phyloP scores from a whole-genome alignment of 1,140 invertebrate species.

The Plutomurus gul region DNA sequence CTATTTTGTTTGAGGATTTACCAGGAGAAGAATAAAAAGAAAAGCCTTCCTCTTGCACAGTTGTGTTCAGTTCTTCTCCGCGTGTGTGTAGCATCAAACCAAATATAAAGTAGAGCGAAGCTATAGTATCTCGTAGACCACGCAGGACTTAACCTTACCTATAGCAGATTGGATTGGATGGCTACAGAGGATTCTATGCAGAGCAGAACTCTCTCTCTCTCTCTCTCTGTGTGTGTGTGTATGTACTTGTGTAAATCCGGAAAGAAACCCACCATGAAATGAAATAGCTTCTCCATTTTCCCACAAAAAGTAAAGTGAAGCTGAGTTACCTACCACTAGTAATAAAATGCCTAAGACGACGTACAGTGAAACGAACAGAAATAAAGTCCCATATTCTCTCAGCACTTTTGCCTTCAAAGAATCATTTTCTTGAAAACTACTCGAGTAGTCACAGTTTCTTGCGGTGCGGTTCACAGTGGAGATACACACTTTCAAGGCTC shows the following conservation, averaged over 20 bases:
- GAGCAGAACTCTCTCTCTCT: neutral
- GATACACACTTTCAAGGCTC: too few relatives aligned
- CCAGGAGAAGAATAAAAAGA: constrained; percentile 19
- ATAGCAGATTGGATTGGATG: neutral
- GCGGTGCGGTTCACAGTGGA: too few relatives aligned
- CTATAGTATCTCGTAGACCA: neutral
- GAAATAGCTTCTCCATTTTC: constrained; percentile 16
- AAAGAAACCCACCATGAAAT: neutral
- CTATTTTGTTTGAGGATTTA: constrained; percentile 25
- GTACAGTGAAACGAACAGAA: neutral
- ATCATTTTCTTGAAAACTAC: neutral
- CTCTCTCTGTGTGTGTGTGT: neutral
- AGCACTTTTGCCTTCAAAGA: neutral
- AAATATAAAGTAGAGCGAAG: neutral
- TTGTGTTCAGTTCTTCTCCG: neutral
- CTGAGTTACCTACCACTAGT: neutral
- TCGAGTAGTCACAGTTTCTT: neutral
- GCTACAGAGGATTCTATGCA: neutral
- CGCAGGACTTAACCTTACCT: neutral
- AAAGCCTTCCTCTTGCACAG: neutral
- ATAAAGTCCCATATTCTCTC: neutral
- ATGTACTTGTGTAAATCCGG: neutral
- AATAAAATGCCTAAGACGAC: neutral
- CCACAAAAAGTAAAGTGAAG: neutral
- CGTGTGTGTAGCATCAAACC: neutral